Evolutionary conservation across 2,888 invertebrate genomes (phyloP).

Genomic region (Parnassius glacialis): DNA sequence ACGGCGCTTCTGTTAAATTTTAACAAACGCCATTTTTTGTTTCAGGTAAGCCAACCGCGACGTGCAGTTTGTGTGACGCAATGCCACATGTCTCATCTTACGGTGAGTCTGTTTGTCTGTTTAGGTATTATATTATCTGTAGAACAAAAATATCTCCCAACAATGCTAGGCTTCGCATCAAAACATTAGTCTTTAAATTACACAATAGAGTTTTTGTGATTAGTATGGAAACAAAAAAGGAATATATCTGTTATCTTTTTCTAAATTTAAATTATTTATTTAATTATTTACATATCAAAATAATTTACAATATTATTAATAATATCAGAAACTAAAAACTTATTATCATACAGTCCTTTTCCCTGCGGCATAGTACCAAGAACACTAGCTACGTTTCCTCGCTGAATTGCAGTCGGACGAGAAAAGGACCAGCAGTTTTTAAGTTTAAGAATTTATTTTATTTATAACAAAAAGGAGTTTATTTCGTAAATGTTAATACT

Average conservation of each 20-base stretch:
- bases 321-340: no score
- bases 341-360: no score
- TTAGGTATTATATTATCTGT: constrained; percentile 10
- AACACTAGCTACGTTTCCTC: no score
- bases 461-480: no score
- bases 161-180: constrained; percentile 3
- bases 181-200: constrained; percentile 10
- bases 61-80: constrained; percentile 57
- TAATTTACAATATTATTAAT: no score
- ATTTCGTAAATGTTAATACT: no score
- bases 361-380: no score
- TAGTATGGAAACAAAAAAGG: not conserved
- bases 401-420: no score
- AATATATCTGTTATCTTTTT: not conserved
- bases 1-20: constrained; percentile 1
- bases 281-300: no score
- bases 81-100: constrained; percentile 47
- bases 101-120: constrained; percentile 52
- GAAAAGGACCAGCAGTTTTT: no score
- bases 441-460: no score
- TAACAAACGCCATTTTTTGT: constrained; percentile 39
- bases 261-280: no score
- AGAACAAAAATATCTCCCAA: constrained; percentile 3
- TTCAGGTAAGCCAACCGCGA: constrained; percentile 69
- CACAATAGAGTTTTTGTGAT: constrained; percentile 4